Conservation (phyloP, 2,113 vertebrate species). For the Grallaria varia region DNA sequence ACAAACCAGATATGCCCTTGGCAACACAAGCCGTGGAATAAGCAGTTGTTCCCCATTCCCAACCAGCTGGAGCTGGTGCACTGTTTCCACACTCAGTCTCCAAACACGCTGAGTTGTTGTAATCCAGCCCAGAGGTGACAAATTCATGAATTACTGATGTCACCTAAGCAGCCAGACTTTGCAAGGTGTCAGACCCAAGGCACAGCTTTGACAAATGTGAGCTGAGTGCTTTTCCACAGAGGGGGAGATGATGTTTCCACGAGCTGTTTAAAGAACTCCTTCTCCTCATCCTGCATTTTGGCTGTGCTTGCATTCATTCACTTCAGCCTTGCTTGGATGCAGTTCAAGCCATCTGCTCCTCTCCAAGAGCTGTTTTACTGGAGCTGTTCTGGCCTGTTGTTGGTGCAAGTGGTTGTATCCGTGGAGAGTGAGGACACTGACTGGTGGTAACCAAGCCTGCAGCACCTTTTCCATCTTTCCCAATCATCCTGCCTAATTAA, state of each 20-base stretch:
- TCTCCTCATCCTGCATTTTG: background rate
- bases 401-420: background rate
- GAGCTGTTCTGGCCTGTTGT: background rate
- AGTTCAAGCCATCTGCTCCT: constrained; percentile 52
- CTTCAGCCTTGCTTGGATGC: constrained; percentile 41
- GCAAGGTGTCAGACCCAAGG: constrained; percentile 45
- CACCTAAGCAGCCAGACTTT: constrained; percentile 28
- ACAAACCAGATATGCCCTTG: constrained; percentile 3
- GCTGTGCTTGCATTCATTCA: constrained; percentile 12
- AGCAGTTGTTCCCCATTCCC: constrained; percentile 4
- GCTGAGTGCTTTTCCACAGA: background rate
- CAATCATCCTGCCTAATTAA: background rate
- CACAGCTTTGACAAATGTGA: constrained; percentile 20
- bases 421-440: background rate
- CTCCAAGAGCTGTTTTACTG: constrained; percentile 28
- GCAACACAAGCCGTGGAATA: background rate
- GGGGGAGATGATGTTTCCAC: background rate
- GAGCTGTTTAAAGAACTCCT: constrained; percentile 21
- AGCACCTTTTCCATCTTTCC: background rate
- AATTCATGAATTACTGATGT: background rate
- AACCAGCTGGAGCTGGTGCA: constrained; percentile 23
- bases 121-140: constrained; percentile 50
- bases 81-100: background rate
- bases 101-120: constrained; percentile 15
- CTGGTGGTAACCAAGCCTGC: background rate